phyloP scores from a whole-genome alignment of 2,888 invertebrate species.

The Lydus trimaculatus region DNA sequence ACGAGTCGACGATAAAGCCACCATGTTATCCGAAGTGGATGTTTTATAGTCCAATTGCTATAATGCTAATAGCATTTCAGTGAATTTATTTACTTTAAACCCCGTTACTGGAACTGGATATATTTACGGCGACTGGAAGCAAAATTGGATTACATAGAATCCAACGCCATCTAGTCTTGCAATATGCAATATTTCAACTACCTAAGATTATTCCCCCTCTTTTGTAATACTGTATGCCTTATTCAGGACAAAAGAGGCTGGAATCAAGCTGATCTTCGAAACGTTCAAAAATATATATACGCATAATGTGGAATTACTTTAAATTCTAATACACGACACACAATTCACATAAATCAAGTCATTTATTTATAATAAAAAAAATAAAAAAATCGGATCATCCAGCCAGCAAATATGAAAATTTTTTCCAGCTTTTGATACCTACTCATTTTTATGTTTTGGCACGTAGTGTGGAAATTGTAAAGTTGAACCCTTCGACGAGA shows the following conservation, averaged over 20 bases:
- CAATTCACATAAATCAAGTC: background rate
- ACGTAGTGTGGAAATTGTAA: background rate
- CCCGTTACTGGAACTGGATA: constrained; percentile 39
- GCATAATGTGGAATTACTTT: background rate
- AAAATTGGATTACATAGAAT: constrained; percentile 48
- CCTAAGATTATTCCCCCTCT: constrained; percentile 42
- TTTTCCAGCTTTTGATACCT: background rate
- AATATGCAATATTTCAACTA: constrained; percentile 49
- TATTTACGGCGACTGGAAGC: constrained; percentile 44
- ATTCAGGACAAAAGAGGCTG: constrained; percentile 11
- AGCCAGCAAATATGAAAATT: background rate
- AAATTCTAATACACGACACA: constrained; percentile 1
- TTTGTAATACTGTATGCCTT: constrained; percentile 22
- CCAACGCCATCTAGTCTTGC: constrained; percentile 42
- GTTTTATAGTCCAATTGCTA: constrained; percentile 46
- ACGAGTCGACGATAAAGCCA: constrained; percentile 40
- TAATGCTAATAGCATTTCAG: constrained; percentile 48
- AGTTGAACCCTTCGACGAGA: background rate
- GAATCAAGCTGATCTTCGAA: background rate
- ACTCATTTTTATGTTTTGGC: background rate
- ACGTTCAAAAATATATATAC: background rate
- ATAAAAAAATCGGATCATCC: background rate
- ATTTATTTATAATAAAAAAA: background rate
- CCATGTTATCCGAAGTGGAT: constrained; percentile 41
- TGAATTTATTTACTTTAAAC: constrained; percentile 51